Base-by-base conservation (phyloP, 2,797 vertebrate genomes). In the Neosilurus hyrtlii region DNA sequence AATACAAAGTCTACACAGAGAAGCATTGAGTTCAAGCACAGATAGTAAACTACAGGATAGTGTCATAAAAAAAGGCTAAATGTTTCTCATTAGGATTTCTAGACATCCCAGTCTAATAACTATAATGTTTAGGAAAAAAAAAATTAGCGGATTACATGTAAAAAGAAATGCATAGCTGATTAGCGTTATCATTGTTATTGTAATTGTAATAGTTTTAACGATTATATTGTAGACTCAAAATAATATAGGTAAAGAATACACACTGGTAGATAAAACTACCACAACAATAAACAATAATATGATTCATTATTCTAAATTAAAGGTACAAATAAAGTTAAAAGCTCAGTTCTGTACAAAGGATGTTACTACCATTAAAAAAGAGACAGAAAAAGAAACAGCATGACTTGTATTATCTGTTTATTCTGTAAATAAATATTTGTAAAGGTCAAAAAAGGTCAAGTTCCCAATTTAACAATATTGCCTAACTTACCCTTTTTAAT, bases 351-450 rank as follows among this genome's bases (percentile, higher is more conserved):
- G 37, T 49, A 10, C 4, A 70, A 43, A 67, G 18, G 1, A 67
- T 11, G 8, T 20, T 67, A 65, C 24, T 15, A 20, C 65, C 35
- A 73, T 10, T 4, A 24, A 73, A 18, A 26, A 5, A 54, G 24
- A 54, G n/a, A 24, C 15, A 18, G 12, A 8, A 18, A 24, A 16
- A 16, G 3, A 54, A 73, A 30, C 82, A 86, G 79, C 88, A 89
- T 70, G 80, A 86, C 89, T 89, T 88, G 90, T 89, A 90, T 26
- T 54, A 72, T 54, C n/a, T n/a, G 7, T 18, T 66, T 35, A 66
- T 26, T 26, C 8, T 43, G 43, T 43, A 43, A 43, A 43, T 43
- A 43, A 62, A 6, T 9, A 61, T 22, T 61, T 61, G 20, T n/a
- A 62, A 62, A 62, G 1, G 30, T 67, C 65, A 67, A 66, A 67